Conservation (phyloP, 2,113 vertebrate genomes). For the Hyla sarda region DNA sequence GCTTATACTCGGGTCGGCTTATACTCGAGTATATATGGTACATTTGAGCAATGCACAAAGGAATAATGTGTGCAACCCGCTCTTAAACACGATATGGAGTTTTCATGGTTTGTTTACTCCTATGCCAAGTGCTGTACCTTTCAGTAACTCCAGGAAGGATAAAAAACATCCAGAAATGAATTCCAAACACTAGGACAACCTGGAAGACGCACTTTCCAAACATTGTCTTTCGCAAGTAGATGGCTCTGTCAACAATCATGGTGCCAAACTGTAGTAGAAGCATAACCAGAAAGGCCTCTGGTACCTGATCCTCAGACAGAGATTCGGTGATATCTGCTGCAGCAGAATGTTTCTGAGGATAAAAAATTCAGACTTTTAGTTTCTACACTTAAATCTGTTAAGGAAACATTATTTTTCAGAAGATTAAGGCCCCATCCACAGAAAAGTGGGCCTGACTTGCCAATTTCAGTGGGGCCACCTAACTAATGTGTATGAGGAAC, state of each 20-base stretch:
- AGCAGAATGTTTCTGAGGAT: constrained; percentile 72
- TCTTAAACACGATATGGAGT: no score
- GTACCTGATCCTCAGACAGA: constrained; percentile 79
- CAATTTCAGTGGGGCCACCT: no score
- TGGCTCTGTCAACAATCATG: constrained; percentile 77
- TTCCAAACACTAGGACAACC: constrained; percentile 77
- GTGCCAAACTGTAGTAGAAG: constrained; percentile 78
- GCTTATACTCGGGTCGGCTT: no score
- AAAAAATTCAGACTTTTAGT: neutral
- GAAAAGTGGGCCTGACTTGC: no score
- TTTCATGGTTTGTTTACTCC: neutral
- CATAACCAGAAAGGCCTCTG: constrained; percentile 79
- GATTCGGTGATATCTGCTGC: constrained; percentile 74
- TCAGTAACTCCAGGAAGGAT: constrained; percentile 78
- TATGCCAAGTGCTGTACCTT: constrained; percentile 65
- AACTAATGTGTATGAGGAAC: no score
- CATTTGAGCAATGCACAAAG: no score
- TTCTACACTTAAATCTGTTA: neutral
- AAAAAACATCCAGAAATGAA: constrained; percentile 84
- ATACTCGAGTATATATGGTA: no score
- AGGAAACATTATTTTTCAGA: no score
- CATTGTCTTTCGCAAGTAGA: constrained; percentile 77
- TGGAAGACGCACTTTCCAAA: constrained; percentile 78
- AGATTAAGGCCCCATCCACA: no score
- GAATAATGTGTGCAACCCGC: no score